These are phyloP conservation scores for Murina feae DNA, from an alignment of 2,113 vertebrate genomes.

Conservation along the genomic window DNA sequence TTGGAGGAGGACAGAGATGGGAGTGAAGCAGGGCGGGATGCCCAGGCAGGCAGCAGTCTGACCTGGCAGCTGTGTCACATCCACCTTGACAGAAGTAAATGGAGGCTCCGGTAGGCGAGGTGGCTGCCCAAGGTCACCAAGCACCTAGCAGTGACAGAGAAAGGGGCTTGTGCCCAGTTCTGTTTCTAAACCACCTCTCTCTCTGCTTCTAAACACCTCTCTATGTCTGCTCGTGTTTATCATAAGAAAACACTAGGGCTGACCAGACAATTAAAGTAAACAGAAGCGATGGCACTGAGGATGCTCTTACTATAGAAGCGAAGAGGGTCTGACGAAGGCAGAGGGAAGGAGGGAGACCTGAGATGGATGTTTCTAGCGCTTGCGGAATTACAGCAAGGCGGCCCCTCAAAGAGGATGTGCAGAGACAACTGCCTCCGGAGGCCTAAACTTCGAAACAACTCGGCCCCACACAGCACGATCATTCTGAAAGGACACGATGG, in stretches of 20 bases:
- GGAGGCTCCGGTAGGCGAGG: not conserved
- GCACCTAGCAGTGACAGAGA: not conserved
- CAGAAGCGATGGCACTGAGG: not conserved
- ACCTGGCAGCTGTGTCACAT: not conserved
- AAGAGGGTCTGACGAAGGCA: not conserved
- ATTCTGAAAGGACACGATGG: not conserved
- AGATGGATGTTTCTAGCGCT: not conserved
- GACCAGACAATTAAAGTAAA: not conserved
- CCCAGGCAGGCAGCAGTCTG: not conserved
- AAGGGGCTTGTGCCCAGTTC: not conserved
- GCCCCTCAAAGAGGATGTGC: not conserved
- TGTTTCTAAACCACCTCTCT: not conserved
- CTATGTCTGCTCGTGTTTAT: not conserved
- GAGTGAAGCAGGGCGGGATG: too few species aligned
- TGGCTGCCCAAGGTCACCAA: not conserved
- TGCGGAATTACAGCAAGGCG: not conserved
- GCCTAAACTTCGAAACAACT: not conserved
- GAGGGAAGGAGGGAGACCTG: accelerated
- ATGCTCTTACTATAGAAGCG: not conserved
- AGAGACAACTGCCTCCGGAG: not conserved
- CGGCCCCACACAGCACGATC: not conserved
- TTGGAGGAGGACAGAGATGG: not conserved
- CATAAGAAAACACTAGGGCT: not conserved
- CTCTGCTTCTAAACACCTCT: too few species aligned
- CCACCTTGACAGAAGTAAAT: not conserved